Base-by-base conservation (phyloP, 2,113 vertebrate genomes). In the Catharus bicknelli region DNA sequence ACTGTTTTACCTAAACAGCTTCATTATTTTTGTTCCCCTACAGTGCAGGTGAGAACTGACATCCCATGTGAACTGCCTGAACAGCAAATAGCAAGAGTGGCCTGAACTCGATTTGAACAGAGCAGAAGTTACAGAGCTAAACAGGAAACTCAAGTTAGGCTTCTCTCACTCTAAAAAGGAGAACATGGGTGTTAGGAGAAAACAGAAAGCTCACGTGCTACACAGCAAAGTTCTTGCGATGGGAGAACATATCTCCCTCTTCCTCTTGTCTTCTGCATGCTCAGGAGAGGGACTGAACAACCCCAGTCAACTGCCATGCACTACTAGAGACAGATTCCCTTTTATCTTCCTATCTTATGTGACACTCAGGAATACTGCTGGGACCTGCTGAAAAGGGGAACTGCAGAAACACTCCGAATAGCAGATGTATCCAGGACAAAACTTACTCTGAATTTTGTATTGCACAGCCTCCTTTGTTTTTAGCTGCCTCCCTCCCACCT, bases 1-100 rank as follows among this genome's bases (percentile, higher is more conserved):
- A 70, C 66, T 38, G 11, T 84, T 95, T 95, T 95, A 96, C 91
- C 92, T 96, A 91, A 96, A 95, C 36, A 86, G 81, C 59, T 96
- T 95, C 88, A 95, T 76, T 92, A 90, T 16, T 86, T 86, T 86
- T 50, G 48, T 34, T 90, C 25, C 73, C 93, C 40, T 83, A 69
- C 22, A 90, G 90, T 74, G 70, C 48, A 76, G 67, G 1, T 87
- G 75, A 95, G 79, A 93, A 87, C 75, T 59, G 47, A 69, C 81
- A 90, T 89, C 57, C 87, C 79, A 26, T 12, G 53, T 91, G 73
- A 84, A 88, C 3, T 20, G 61, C 47, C 86, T 73, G 69, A 90
- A 79, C 11, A 5, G 70, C 79, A 94, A 93, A 78, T 27, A 82
- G 67, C 48, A 78, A 87, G 85, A 86, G 29, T 16, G 29, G 87